phyloP scores from a whole-genome alignment of 2,797 vertebrate genomes.

The Sebastes oblongus region DNA sequence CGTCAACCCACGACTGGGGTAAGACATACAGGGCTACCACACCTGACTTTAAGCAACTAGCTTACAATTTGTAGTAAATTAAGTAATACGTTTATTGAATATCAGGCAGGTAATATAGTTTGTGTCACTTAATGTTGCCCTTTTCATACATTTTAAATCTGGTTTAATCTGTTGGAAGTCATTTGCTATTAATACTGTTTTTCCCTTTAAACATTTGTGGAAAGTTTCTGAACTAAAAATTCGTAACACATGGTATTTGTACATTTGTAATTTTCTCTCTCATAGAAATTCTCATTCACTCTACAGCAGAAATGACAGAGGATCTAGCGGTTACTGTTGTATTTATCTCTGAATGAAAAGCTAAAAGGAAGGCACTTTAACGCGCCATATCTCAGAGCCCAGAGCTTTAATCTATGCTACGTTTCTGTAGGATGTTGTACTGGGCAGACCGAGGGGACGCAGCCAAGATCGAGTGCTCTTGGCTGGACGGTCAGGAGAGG shows the following conservation, averaged over 20 bases:
- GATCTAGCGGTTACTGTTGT: neutral
- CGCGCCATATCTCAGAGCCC: neutral
- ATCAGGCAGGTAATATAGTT: neutral
- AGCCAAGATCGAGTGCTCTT: conserved; percentile 90
- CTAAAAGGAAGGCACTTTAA: neutral
- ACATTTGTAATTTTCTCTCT: neutral
- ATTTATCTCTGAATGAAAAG: neutral
- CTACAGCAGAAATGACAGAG: neutral
- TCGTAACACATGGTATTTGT: neutral
- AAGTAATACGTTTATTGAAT: neutral
- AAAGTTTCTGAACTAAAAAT: neutral
- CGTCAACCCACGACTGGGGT: conserved; percentile 91
- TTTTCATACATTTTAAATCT: neutral
- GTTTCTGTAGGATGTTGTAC: conserved; percentile 82
- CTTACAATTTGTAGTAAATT: neutral
- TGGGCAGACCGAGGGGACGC: conserved; percentile 90
- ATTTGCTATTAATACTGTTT: neutral
- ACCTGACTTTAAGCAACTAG: neutral
- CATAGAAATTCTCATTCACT: neutral
- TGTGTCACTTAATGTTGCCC: neutral
- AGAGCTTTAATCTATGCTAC: neutral
- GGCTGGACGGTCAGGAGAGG: conserved; percentile 92
- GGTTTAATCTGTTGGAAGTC: neutral
- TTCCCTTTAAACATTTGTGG: neutral
- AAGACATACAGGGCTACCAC: neutral